Conservation (phyloP, 1,140 invertebrate species). For the Eufriesea mexicana region DNA sequence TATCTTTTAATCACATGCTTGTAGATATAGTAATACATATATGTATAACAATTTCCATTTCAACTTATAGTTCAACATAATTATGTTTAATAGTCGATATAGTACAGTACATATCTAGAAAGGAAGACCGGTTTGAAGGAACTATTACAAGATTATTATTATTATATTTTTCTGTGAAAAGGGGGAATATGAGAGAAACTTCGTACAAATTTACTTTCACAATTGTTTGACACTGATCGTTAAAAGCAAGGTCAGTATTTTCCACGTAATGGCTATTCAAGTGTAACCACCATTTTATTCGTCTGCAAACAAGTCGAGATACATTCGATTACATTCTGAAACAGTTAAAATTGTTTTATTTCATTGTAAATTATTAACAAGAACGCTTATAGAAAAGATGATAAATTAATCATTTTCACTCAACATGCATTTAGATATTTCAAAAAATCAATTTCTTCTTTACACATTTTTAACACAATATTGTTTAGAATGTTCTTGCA, state of each 20-base stretch:
- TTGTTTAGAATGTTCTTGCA: too few relatives aligned
- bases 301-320: background rate
- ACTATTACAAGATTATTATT: slow-evolving; percentile 30
- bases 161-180: slow-evolving; percentile 6
- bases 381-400: too few relatives aligned
- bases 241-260: slow-evolving; percentile 26
- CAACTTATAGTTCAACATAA: background rate
- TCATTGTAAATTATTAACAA: too few relatives aligned
- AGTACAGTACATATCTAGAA: background rate
- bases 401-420: too few relatives aligned
- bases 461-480: too few relatives aligned
- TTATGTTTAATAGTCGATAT: background rate
- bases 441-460: too few relatives aligned
- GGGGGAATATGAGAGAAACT: slow-evolving; percentile 36
- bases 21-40: background rate
- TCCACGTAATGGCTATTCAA: slow-evolving; percentile 10
- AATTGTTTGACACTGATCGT: slow-evolving; percentile 38
- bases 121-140: slow-evolving; percentile 26
- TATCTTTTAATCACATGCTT: background rate
- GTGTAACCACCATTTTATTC: background rate
- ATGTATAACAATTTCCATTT: background rate
- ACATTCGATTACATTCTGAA: background rate
- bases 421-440: too few relatives aligned
- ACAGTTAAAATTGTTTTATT: background rate
- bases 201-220: slow-evolving; percentile 42